phyloP scores from a whole-genome alignment of 2,113 vertebrate species.

The Alces alces region DNA sequence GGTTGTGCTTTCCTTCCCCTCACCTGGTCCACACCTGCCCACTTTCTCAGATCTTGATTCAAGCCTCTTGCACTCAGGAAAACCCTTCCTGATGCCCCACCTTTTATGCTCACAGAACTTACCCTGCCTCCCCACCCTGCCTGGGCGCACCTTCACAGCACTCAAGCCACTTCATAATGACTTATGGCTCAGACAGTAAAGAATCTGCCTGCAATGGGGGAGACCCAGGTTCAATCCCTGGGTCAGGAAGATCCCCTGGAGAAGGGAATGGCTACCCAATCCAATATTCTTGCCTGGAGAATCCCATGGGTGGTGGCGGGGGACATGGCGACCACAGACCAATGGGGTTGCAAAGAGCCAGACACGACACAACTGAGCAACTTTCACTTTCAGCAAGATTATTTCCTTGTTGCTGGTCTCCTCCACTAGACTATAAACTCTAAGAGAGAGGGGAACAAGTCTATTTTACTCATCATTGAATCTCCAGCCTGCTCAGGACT shows the following conservation, averaged over 20 bases:
- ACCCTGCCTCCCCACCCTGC: not conserved
- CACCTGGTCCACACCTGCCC: not conserved
- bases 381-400: not conserved
- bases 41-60: not conserved
- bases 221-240: not conserved
- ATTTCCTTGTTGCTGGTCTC: not conserved
- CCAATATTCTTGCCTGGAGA: not conserved
- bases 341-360: not conserved
- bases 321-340: not conserved
- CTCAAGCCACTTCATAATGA: not conserved
- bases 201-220: not conserved
- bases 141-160: not conserved
- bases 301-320: not conserved
- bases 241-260: not conserved
- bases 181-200: not conserved
- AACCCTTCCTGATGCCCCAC: not conserved
- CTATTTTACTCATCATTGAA: not conserved
- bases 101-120: not conserved
- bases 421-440: not conserved
- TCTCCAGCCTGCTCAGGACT: not conserved
- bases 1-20: not conserved
- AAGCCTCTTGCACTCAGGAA: not conserved
- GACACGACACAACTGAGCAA: not conserved
- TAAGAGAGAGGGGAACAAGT: not conserved
- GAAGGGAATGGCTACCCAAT: not conserved